A percentile compares a stretch with the other conserved stretches of the same genome.
Evolutionary conservation across 2,113 vertebrate genomes (phyloP).

Genomic region (Urocolius indicus): DNA sequence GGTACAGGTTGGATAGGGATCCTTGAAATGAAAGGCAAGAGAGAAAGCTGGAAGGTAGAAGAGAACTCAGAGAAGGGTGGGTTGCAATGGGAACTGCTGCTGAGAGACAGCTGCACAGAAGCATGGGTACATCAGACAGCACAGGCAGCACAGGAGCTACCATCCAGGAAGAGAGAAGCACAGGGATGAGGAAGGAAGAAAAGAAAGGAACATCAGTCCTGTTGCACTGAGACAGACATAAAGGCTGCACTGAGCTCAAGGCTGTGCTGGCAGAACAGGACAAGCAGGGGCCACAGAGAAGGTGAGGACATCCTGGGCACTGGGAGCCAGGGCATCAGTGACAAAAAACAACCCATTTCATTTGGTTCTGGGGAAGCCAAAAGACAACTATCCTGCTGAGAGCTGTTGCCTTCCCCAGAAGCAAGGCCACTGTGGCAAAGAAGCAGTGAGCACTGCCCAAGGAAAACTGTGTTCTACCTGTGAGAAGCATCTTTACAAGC

Average conservation of each 20-base stretch:
- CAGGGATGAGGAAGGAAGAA: not conserved
- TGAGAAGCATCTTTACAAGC: not conserved
- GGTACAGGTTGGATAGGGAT: not conserved
- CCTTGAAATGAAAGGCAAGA: not conserved
- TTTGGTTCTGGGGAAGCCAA: not conserved
- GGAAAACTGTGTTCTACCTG: not conserved
- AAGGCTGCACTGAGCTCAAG: not conserved
- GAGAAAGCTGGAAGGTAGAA: not conserved
- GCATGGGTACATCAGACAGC: not conserved
- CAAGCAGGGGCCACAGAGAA: not conserved
- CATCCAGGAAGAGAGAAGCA: not conserved
- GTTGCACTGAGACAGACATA: rapidly evolving
- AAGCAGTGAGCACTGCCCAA: not conserved
- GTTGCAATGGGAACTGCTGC: not conserved
- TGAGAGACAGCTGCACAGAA: not conserved
- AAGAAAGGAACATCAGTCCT: not conserved
- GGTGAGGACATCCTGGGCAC: not conserved
- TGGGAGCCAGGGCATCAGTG: not conserved
- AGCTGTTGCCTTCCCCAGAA: not conserved
- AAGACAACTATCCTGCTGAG: rapidly evolving
- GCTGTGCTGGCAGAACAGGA: not conserved
- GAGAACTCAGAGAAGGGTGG: not conserved
- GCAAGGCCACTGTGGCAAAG: rapidly evolving
- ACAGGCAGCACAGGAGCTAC: not conserved
- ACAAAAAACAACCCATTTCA: not conserved